Evolutionary conservation across 2,113 vertebrate genomes (phyloP), one percentile per base, ranked within the genome.

Genomic region (Burhinus bistriatus): DNA sequence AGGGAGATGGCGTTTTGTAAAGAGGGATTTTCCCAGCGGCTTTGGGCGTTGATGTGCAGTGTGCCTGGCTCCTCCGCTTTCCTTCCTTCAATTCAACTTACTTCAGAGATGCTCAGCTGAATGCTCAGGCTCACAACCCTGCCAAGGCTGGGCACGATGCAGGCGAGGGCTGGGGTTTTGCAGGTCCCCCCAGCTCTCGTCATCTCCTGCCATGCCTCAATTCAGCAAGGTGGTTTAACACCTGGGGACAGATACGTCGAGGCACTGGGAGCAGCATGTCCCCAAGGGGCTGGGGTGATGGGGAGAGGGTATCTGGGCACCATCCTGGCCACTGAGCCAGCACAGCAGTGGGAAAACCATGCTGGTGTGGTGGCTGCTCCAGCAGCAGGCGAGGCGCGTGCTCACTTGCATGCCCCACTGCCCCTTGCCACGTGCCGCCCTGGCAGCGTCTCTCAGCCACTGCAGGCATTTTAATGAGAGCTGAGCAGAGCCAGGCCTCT

Each of bases 381-480:
- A 61, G 93, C 70, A 34, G 79, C 81, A 81, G 93, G 75, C 1
- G 51, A 87, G 87, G 34, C 83, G 10, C 25, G 72, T 91, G 91
- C 66, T 68, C 1, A 4, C 78, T 76, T 86, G 86, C 73, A 58
- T 87, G 91, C 79, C 89, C 71, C 1, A 3, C 90, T 92, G 94
- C 80, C 75, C 86, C 86, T 82, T 17, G 55, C 93, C 88, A 89
- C 66, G 85, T 93, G 93, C 96, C 85, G 6, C 40, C 88, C 93
- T 94, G 93, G 92, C 89, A 93, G 81, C 42, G 0, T 78, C 55
- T 94, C 62, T 34, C 87, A 68, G 73, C 64, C 71, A 49, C 85
- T 30, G 0, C 88, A 88, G 76, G 92, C 93, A 91, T 91, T 68
- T 94, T 87, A 93, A 93, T 90, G 94, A 95, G 77, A 85, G n/a